Percentiles rank a stretch among this genome's conserved stretches.
Conservation (phyloP, 2,888 invertebrate genomes). For the Cheilosia scutellata region DNA sequence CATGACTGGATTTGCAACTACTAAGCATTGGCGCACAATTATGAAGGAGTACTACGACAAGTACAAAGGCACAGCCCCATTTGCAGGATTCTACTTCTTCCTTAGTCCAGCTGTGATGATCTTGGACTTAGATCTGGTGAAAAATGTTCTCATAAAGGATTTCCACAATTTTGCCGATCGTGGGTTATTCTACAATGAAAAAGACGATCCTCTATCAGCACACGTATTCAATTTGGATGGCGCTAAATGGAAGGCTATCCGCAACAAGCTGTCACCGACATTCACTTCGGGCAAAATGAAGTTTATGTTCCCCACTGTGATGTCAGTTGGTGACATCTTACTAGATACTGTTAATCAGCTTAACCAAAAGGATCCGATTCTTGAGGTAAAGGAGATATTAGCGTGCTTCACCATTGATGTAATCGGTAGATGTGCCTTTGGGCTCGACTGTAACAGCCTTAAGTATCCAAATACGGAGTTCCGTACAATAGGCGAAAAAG, state of each 20-base stretch:
- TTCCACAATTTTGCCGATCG: constrained; percentile 82
- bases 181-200: constrained; percentile 79
- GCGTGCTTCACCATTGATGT: constrained; percentile 85
- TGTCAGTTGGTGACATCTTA: constrained; percentile 79
- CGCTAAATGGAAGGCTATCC: constrained; percentile 84
- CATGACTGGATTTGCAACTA: constrained; percentile 78
- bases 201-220: constrained; percentile 81
- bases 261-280: constrained; percentile 84
- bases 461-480: constrained; percentile 82
- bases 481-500: constrained; percentile 77
- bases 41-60: constrained; percentile 78
- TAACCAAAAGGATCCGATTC: constrained; percentile 75
- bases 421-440: constrained; percentile 85
- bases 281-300: constrained; percentile 85
- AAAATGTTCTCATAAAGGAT: constrained; percentile 81
- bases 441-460: constrained; percentile 84
- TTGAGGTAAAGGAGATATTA: constrained; percentile 84
- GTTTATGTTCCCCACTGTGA: constrained; percentile 82
- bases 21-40: constrained; percentile 77
- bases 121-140: constrained; percentile 81
- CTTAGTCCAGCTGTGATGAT: constrained; percentile 77
- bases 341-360: constrained; percentile 2
- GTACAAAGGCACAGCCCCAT: constrained; percentile 77
- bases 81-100: constrained; percentile 79
- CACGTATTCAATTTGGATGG: constrained; percentile 82